These are phyloP conservation scores for Cyclopterus lumpus DNA, from an alignment of 2,797 vertebrate genomes.

Conservation along the genomic window DNA sequence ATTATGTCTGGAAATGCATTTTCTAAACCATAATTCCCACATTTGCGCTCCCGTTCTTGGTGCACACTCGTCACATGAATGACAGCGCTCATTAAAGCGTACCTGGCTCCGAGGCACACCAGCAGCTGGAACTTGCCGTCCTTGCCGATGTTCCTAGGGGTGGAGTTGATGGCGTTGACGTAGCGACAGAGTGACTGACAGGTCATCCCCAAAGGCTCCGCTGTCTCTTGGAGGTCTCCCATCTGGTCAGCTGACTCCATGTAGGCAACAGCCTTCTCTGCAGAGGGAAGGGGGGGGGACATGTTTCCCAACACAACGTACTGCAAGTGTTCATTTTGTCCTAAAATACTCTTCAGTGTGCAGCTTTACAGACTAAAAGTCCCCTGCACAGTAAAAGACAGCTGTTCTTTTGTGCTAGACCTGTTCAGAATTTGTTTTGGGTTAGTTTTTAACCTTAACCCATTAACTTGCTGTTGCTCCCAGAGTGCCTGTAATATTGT, in stretches of 20 bases:
- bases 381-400: too few relatives aligned
- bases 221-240: constrained; percentile 85
- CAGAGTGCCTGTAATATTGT: too few relatives aligned
- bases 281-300: neutral
- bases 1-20: neutral
- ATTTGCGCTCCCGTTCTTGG: too few relatives aligned
- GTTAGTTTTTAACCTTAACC: too few relatives aligned
- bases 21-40: too few relatives aligned
- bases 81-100: neutral
- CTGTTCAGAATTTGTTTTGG: too few relatives aligned
- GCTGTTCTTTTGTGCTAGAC: too few relatives aligned
- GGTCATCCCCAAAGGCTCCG: constrained; percentile 83
- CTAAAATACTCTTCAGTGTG: neutral
- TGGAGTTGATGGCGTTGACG: constrained; percentile 89
- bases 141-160: constrained; percentile 92
- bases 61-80: too few relatives aligned
- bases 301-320: neutral
- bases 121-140: constrained; percentile 96
- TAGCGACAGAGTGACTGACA: constrained; percentile 91
- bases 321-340: neutral
- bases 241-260: constrained; percentile 90
- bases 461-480: too few relatives aligned
- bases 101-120: constrained; percentile 93
- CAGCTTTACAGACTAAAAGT: too few relatives aligned
- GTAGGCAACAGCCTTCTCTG: constrained; percentile 90